Percentiles rank a stretch among this genome's conserved stretches.
Evolutionary conservation across 1,140 invertebrate genomes (phyloP).

Genomic region (Musca vetustissima): DNA sequence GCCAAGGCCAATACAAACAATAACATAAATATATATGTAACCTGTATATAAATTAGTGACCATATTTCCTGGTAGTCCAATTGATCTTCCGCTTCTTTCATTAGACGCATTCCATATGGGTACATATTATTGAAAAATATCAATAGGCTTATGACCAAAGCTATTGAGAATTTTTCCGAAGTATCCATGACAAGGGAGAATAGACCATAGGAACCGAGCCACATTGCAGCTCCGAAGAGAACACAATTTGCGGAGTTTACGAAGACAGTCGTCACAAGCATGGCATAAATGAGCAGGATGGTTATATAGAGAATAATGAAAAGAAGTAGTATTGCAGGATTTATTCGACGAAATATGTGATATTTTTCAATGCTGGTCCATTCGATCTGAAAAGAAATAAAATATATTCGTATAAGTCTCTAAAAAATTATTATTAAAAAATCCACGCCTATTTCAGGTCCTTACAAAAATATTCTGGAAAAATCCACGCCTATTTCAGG

Average conservation of each 20-base stretch:
- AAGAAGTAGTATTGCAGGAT: conserved; percentile 5
- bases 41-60: background rate
- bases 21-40: conserved; percentile 15
- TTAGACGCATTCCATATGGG: conserved; percentile 35
- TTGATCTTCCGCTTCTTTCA: conserved; percentile 30
- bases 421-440: too few relatives aligned
- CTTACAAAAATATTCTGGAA: too few relatives aligned
- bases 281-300: conserved; percentile 36
- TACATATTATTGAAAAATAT: conserved; percentile 43
- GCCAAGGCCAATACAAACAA: conserved; percentile 25
- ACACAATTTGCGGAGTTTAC: conserved; percentile 33
- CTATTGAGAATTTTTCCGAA: conserved; percentile 33
- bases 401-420: background rate
- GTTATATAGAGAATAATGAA: conserved; percentile 35
- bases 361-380: background rate
- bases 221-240: conserved; percentile 34
- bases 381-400: background rate
- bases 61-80: background rate
- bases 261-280: conserved; percentile 39
- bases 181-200: conserved; percentile 34
- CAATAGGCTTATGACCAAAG: conserved; percentile 33
- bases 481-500: too few relatives aligned
- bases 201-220: conserved; percentile 41
- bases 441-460: too few relatives aligned
- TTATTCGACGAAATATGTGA: background rate